Base-by-base conservation (phyloP, 2,797 vertebrate species). In the Pseudochromis fuscus region DNA sequence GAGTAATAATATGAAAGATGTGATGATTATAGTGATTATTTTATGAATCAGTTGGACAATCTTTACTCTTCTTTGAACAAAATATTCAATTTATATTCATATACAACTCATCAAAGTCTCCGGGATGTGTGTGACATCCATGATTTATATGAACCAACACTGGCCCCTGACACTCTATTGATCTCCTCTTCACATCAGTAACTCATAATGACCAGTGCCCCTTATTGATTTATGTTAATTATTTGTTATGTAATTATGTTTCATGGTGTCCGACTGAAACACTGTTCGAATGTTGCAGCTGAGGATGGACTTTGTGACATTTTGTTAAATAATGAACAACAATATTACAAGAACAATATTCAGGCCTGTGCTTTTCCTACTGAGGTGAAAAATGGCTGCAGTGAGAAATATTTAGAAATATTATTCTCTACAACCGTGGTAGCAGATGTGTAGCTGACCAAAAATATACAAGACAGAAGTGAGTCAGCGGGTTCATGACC, bases 401-500 rank as follows among this genome's bases (percentile, higher is more conserved):
- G 40, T 15, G 12, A 33, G 4, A 5, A 2, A n/a, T 1, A 23
- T 27, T 24, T 15, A 19, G 12, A 49, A 23, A 53, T 40, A 45
- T 55, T 51, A 19, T 23, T 51, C 65, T 7, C 38, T 19, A 19
- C 27, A 57, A 38, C 40, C 59, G 31, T 57, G 10, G 7, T 12
- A 38, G 25, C 21, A 35, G 58, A 56, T 63, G 55, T 65, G 33
- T 25, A 65, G 15, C 16, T 48, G 40, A 19, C 27, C 33, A 45
- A 53, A 61, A 72, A 60, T 48, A 19, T 59, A 24, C 27, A 44
- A 44, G 37, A 71, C 27, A 30, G 19, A 24, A 56, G 37, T 40
- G 61, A 48, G 31, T 68, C 58, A 58, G 42, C 5, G 16, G 61
- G 33, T 52, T 70, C 33, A 15, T 52, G 44, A 66, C 46, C 59